Base-by-base conservation (phyloP, 1,140 invertebrate genomes). In the Aphelenchoides avenae region DNA sequence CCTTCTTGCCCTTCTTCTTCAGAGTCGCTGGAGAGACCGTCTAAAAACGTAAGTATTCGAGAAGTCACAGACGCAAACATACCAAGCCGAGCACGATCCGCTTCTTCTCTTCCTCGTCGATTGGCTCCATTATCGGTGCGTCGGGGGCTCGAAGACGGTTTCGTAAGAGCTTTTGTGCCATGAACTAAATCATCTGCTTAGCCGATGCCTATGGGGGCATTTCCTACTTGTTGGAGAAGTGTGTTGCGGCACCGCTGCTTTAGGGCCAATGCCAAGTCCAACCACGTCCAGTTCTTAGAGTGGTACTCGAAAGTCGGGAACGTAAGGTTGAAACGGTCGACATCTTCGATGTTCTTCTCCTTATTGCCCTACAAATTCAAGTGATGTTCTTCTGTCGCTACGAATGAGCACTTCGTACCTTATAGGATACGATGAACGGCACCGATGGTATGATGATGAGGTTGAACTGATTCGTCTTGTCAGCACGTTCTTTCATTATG, bases 221-320 rank as follows among this genome's bases (percentile, higher is more conserved):
- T n/a, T n/a, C n/a, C n/a, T n/a, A n/a, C n/a, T n/a, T 88, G 89
- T 24, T 88, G 87, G 7, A 97, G 78, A 49, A 96, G 49, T 6
- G 87, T 26, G 92, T 89, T 56, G 86, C 83, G 66, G 41, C 88
- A 91, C 68, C 94, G 89, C 71, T 86, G 91, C 79, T 95, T 93
- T 80, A 97, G 89, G 3, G 90, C 90, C 71, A 96, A 81, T 27
- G 95, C 80, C 46, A 99, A 81, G 81, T 99, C 94, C n/a, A 97
- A 83, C 94, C 94, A 98, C 0, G 92, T 97, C 93, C 94, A 99
- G 9, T 93, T 97, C 40, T 92, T 88, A 79, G 97, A 95, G 78
- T 97, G 93, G 80, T 95, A 96, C 78, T 98, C 93, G 42, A 96
- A 80, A 0, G 91, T 93, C 0, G 92, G 92, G 74, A 98, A 87